phyloP scores from a whole-genome alignment of 2,113 vertebrate species.

The Caloenas nicobarica region DNA sequence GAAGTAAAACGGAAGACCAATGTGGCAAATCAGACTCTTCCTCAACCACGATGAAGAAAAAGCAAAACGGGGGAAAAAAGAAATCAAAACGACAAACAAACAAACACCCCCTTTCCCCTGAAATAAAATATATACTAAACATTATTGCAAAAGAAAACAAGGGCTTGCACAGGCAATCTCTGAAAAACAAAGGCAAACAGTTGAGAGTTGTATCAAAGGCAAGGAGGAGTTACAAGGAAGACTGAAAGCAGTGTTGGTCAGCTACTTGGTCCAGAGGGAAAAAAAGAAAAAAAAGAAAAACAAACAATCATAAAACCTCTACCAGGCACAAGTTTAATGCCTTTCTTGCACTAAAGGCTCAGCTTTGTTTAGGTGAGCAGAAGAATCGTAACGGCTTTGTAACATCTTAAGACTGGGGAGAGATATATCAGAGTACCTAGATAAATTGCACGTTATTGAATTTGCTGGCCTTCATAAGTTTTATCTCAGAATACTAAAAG shows the following conservation, averaged over 20 bases:
- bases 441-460: background rate
- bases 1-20: background rate
- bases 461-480: background rate
- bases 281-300: too few relatives aligned
- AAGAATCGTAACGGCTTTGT: background rate
- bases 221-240: background rate
- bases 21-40: rapidly evolving
- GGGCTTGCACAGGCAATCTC: background rate
- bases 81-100: background rate
- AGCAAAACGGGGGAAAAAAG: background rate
- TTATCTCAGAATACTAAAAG: background rate
- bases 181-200: background rate
- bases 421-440: background rate
- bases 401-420: background rate
- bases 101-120: background rate
- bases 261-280: background rate
- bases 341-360: background rate
- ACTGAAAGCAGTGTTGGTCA: background rate
- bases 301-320: background rate
- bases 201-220: background rate
- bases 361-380: background rate
- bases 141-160: background rate
- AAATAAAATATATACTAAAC: background rate
- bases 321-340: background rate
- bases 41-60: background rate